These are phyloP conservation scores for Decapterus maruadsi DNA, from an alignment of 2,797 vertebrate genomes.

Conservation along the genomic window DNA sequence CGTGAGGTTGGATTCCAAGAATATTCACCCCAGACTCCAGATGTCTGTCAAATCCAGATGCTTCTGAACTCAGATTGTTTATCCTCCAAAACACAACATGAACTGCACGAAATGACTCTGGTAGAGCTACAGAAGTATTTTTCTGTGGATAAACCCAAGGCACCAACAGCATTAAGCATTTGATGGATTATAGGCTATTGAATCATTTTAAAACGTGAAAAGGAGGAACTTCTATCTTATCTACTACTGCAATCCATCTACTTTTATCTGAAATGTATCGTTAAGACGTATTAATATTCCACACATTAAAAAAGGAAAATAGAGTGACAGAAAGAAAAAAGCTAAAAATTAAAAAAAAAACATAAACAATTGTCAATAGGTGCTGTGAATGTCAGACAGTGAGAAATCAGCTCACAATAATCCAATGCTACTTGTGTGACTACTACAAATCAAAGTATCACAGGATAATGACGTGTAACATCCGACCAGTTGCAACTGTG, in stretches of 20 bases:
- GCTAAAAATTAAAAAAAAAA: too few species aligned
- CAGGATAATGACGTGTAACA: slow-evolving; percentile 15
- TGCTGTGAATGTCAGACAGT: neutral
- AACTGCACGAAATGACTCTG: neutral
- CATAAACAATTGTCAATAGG: too few species aligned
- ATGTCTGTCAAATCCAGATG: slow-evolving; percentile 21
- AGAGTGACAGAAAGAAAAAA: neutral
- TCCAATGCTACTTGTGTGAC: neutral
- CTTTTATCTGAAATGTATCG: too few species aligned
- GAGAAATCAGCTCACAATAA: neutral
- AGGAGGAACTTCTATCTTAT: too few species aligned
- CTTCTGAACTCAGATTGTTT: neutral
- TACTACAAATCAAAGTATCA: neutral
- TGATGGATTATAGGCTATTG: neutral
- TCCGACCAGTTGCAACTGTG: slow-evolving; percentile 25
- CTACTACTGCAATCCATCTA: too few species aligned
- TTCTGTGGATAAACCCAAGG: neutral
- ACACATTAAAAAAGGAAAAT: neutral
- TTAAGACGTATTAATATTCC: neutral
- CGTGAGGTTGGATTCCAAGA: neutral
- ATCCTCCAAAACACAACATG: neutral
- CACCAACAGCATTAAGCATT: neutral
- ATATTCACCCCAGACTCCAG: slow-evolving; percentile 16
- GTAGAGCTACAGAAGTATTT: too few species aligned
- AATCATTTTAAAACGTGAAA: neutral